Conservation (phyloP, 2,113 vertebrate species). For the Perccottus glenii region DNA sequence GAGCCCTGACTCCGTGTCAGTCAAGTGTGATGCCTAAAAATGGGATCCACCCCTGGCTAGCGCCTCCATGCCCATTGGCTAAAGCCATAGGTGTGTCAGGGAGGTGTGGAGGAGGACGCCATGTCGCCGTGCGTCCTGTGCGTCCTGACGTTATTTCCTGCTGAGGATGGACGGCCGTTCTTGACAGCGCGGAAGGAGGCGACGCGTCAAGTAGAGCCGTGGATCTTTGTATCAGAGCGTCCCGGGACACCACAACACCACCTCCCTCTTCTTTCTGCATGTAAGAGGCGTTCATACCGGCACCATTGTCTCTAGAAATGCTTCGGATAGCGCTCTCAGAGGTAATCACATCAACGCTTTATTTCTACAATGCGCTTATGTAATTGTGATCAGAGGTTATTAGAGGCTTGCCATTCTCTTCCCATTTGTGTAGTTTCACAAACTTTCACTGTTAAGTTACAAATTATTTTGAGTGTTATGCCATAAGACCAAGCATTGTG, state of each 20-base stretch:
- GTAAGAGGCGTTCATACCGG: constrained; percentile 2
- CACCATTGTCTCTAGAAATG: constrained; percentile 24
- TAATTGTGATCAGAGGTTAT: background rate
- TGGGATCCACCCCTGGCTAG: background rate
- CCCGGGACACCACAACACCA: constrained; percentile 13
- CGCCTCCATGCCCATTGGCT: constrained; percentile 62
- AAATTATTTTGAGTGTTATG: no score
- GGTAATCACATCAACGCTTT: constrained; percentile 38
- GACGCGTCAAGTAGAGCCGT: background rate
- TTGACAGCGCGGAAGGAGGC: constrained; percentile 13
- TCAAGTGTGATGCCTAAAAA: no score
- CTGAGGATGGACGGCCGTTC: background rate
- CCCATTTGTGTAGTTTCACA: background rate
- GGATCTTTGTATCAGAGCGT: constrained; percentile 3
- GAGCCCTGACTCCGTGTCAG: background rate
- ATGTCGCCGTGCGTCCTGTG: constrained; percentile 1
- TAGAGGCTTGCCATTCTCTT: background rate
- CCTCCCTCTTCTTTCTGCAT: background rate
- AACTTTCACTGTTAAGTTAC: background rate
- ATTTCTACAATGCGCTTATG: constrained; percentile 6
- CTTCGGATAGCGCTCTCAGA: constrained; percentile 20
- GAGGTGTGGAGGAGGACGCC: constrained; percentile 49
- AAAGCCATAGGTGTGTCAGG: constrained; percentile 73
- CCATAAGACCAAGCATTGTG: no score
- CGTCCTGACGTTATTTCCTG: constrained; percentile 55